Base-by-base conservation (phyloP, 2,888 invertebrate genomes). In the Heliothis peltigera region DNA sequence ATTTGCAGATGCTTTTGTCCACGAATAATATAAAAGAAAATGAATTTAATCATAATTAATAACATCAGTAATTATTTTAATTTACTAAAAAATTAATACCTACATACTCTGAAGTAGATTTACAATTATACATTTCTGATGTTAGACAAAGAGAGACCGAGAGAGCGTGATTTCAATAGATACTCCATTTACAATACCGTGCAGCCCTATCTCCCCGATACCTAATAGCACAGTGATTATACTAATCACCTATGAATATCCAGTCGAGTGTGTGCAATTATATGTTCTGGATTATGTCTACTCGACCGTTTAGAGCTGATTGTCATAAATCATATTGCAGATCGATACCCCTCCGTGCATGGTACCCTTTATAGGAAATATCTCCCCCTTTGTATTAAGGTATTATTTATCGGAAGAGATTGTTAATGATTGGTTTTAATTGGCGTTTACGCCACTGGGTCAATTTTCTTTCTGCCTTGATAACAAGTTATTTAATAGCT, bases 161-260 rank as follows among this genome's bases (percentile, higher is more conserved):
- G 15, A 46, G 4, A 46, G 5, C 10, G 15, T 21, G 44, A 57
- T 73, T 47, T 21, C 47, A 43, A 22, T 28, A 25, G 25, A 18
- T 4, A 28, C n/a, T 1, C 17, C 19, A 21, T 7, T 10, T 25
- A 32, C 32, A 32, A 49, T 25, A 39, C 17, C 4, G 32, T 15
- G 2, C 79, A 79, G 51, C 76, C 80, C 71, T 77, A 65, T 19
- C 2, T 17, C 57, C 55, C 66, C 62, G 61, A 77, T 66, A 64
- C 64, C 65, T 72, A 69, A 79, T 76, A 76, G 79, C 51, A 55
- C 28, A 56, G 73, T 80, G 80, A 87, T 87, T 84, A 83, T 84
- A 73, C 82, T 82, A 87, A 88, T 87, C 84, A 86, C 84, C 84
- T 86, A 83, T 84, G 86, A 88, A 87, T 85, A 86, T 79, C 82